Percentiles rank a stretch among this genome's conserved stretches.
Evolutionary conservation across 1,140 invertebrate genomes (phyloP).

Genomic region (Semibalanus balanoides): DNA sequence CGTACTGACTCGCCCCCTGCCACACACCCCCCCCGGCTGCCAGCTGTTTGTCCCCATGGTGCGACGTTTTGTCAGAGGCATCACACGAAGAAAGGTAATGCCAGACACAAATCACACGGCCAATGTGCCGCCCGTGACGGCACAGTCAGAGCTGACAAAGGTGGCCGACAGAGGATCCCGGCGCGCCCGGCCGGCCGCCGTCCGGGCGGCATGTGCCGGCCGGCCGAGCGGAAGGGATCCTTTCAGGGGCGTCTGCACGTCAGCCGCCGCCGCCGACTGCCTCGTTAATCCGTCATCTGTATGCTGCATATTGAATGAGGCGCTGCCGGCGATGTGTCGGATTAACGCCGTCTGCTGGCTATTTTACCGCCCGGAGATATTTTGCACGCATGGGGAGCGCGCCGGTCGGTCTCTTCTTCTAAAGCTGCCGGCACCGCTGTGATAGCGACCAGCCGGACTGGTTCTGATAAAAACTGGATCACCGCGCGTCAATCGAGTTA

Average conservation of each 20-base stretch:
- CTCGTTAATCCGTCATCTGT: constrained; percentile 1
- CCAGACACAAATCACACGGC: neutral
- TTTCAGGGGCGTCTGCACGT: neutral
- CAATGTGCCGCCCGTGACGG: neutral
- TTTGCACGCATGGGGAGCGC: no score
- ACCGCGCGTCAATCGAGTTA: no score
- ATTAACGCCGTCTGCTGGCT: neutral
- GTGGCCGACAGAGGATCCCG: neutral
- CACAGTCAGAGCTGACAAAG: neutral
- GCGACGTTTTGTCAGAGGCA: neutral
- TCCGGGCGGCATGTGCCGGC: no score
- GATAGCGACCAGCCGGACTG: no score
- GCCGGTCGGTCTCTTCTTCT: no score
- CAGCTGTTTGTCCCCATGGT: neutral
- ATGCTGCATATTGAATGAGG: neutral
- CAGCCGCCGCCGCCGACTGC: neutral
- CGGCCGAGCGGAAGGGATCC: neutral
- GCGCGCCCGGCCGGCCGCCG: no score
- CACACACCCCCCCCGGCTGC: no score
- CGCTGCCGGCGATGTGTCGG: neutral
- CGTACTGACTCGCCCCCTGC: no score
- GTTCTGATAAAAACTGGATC: no score
- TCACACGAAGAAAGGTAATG: neutral
- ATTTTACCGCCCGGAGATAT: no score
- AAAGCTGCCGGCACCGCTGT: no score